Percentiles rank a stretch among this genome's conserved stretches.
Conservation (phyloP, 2,797 vertebrate genomes). For the Micromesistius poutassou region DNA sequence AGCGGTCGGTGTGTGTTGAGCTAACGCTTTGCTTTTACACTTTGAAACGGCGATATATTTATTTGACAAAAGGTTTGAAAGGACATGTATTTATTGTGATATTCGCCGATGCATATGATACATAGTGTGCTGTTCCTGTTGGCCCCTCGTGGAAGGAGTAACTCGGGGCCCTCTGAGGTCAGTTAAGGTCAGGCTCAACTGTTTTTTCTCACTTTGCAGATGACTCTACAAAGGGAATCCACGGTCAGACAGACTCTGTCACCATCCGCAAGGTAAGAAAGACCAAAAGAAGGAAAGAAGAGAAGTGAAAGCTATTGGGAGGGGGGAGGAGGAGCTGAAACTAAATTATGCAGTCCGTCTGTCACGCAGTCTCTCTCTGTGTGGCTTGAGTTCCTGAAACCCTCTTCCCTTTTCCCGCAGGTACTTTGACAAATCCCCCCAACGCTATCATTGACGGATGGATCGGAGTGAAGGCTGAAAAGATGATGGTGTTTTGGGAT, state of each 20-base stretch:
- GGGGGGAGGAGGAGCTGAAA: not conserved
- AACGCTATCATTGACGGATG: not conserved
- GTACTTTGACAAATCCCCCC: not conserved
- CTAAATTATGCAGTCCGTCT: slow-evolving; percentile 45
- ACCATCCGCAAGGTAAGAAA: slow-evolving; percentile 57
- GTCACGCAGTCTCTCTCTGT: slow-evolving; percentile 14
- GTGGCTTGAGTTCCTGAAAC: slow-evolving; percentile 29
- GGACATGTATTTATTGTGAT: too few relatives aligned
- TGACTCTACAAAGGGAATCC: slow-evolving; percentile 40
- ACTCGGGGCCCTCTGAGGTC: not conserved
- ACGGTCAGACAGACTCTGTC: slow-evolving; percentile 44
- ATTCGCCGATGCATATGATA: not conserved
- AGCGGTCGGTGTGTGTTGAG: not conserved
- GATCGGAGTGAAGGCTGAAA: not conserved
- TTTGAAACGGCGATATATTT: not conserved
- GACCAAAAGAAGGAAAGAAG: slow-evolving; percentile 17
- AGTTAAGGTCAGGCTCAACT: slow-evolving; percentile 35
- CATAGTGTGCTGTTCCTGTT: not conserved
- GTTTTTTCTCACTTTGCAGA: slow-evolving; percentile 53
- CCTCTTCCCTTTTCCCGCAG: slow-evolving; percentile 15
- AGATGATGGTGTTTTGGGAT: not conserved
- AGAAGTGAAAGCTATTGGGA: not conserved
- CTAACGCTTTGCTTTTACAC: too few relatives aligned
- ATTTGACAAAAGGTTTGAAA: not conserved
- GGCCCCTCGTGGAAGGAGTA: not conserved